phyloP scores from a whole-genome alignment of 64 coral and sea anemone species.

The Acropora tenuis region DNA sequence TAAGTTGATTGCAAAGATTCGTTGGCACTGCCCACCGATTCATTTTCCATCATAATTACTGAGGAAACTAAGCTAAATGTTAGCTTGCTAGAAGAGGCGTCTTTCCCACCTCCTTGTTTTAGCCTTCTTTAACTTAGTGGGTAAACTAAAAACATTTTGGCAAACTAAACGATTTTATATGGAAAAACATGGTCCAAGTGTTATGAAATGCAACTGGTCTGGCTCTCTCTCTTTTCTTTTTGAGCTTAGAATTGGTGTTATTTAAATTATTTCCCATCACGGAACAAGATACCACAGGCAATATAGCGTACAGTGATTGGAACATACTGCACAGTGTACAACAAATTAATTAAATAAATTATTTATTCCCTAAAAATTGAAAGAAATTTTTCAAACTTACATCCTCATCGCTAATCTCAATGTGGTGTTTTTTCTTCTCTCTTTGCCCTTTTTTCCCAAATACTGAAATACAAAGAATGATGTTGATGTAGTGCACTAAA shows the following conservation, averaged over 20 bases:
- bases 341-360: not conserved
- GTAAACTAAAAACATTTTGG: too few relatives aligned
- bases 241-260: not conserved
- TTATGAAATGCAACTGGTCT: too few relatives aligned
- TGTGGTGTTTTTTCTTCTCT: too few relatives aligned
- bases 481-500: too few relatives aligned
- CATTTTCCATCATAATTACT: not conserved
- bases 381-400: too few relatives aligned
- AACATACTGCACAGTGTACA: not conserved
- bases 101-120: not conserved
- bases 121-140: not conserved
- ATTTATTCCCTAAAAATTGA: too few relatives aligned
- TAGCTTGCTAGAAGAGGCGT: not conserved
- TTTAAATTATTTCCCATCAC: not conserved
- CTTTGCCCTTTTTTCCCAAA: too few relatives aligned
- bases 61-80: not conserved
- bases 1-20: not conserved
- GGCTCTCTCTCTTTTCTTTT: not conserved
- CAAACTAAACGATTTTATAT: too few relatives aligned
- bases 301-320: not conserved
- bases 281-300: not conserved
- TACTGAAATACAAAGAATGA: too few relatives aligned
- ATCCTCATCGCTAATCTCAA: too few relatives aligned
- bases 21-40: not conserved
- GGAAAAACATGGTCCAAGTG: too few relatives aligned